Conservation (phyloP, 30 jellyfish, hydroid and myxozoan genomes). For the Aurelia coerulea region DNA sequence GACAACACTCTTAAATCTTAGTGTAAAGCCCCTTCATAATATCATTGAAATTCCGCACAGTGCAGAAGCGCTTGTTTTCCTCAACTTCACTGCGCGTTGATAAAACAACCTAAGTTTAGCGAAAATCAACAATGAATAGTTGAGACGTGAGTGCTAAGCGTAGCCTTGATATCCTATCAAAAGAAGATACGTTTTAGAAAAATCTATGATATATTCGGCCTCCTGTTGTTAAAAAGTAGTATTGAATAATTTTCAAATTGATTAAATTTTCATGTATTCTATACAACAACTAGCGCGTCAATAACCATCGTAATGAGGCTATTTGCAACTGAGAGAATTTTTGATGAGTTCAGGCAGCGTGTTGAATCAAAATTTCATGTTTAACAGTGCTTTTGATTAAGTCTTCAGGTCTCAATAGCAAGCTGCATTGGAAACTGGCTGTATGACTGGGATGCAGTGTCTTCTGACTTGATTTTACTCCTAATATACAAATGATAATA, state of each 20-base stretch:
- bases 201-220: not conserved
- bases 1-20: too few species aligned
- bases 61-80: conserved; percentile 6
- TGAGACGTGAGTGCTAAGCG: conserved; percentile 5
- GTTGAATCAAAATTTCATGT: conserved; percentile 42
- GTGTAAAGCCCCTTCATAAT: too few species aligned
- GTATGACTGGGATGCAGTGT: conserved; percentile 1
- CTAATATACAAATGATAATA: not conserved
- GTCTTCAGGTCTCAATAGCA: not conserved
- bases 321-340: conserved; percentile 58
- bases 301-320: conserved; percentile 29
- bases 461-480: not conserved
- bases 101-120: not conserved
- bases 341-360: conserved; percentile 33
- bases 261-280: conserved; percentile 59
- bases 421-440: conserved; percentile 17
- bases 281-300: conserved; percentile 58
- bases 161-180: conserved; percentile 6
- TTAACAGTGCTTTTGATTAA: conserved; percentile 59
- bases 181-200: not conserved
- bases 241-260: conserved; percentile 23
- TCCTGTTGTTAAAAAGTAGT: conserved; percentile 5
- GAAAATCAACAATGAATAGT: not conserved
- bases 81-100: not conserved
- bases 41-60: not conserved